Percentiles rank a stretch among this genome's conserved stretches.
Evolutionary conservation across 1,140 invertebrate species (phyloP).

Genomic region (Dolichoris vasculosae): DNA sequence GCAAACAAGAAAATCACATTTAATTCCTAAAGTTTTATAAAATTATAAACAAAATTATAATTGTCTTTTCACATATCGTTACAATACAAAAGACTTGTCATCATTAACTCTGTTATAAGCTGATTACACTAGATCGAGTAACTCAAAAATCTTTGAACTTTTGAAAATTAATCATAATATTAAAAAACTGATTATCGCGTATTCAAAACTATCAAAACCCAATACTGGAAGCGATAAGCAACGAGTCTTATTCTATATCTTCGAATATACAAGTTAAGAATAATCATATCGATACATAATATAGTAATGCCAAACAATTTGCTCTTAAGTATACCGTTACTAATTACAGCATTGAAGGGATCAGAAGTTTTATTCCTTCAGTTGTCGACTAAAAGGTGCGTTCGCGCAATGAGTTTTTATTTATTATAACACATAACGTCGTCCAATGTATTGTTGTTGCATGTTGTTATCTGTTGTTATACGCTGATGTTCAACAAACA

Average conservation of each 20-base stretch:
- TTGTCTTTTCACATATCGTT: too few species aligned
- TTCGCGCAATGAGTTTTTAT: background rate
- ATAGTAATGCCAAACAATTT: background rate
- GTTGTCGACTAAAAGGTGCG: background rate
- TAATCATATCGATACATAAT: constrained; percentile 7
- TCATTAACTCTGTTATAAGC: background rate
- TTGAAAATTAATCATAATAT: background rate
- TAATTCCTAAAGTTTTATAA: background rate
- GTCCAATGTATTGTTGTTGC: constrained; percentile 19
- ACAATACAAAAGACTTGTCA: too few species aligned
- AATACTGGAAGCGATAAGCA: constrained; percentile 19
- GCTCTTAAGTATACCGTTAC: background rate
- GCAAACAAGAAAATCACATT: background rate
- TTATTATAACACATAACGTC: constrained; percentile 8
- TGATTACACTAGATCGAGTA: background rate
- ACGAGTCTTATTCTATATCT: background rate
- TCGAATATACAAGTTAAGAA: background rate
- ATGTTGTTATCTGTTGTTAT: background rate
- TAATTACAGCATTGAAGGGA: background rate
- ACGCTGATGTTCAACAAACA: background rate
- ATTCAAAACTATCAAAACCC: background rate
- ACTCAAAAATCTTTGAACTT: background rate
- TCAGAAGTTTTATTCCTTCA: background rate
- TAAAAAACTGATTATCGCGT: background rate
- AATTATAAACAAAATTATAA: background rate